These are phyloP conservation scores for Temnothorax unifasciatus DNA, from an alignment of 2,888 invertebrate genomes.

Conservation along the genomic window DNA sequence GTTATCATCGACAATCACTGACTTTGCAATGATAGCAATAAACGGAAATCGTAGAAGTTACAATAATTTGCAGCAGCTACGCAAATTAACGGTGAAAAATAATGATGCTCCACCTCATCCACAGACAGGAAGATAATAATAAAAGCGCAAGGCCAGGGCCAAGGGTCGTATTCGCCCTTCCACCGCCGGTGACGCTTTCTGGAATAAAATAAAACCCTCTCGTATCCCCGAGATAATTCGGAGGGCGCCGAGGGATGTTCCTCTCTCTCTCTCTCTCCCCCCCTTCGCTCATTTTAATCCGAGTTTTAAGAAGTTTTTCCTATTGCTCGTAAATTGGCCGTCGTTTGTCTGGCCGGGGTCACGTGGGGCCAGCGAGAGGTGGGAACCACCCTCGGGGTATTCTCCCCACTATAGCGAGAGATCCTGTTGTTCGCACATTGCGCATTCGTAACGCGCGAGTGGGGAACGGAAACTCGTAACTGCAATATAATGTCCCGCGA, in stretches of 20 bases:
- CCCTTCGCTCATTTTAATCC: constrained; percentile 82
- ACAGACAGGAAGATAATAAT: constrained; percentile 33
- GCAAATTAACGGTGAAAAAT: constrained; percentile 24
- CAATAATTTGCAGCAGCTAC: neutral
- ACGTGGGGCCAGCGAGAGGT: constrained; percentile 46
- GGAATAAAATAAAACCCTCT: constrained; percentile 80
- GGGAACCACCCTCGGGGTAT: constrained; percentile 39
- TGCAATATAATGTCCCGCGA: constrained; percentile 79
- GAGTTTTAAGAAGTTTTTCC: constrained; percentile 82
- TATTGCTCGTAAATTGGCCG: constrained; percentile 81
- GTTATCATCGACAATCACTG: constrained; percentile 11
- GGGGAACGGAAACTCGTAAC: constrained; percentile 69
- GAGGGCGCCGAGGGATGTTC: constrained; percentile 57
- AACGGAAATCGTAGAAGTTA: neutral
- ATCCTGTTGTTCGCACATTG: constrained; percentile 41
- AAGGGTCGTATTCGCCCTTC: constrained; percentile 31
- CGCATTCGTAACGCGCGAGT: constrained; percentile 46
- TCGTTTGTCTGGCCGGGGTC: constrained; percentile 80
- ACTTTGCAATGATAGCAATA: neutral
- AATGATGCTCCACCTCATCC: constrained; percentile 24
- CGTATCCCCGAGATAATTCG: constrained; percentile 77
- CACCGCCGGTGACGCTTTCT: constrained; percentile 41
- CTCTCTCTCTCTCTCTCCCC: neutral
- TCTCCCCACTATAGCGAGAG: constrained; percentile 20
- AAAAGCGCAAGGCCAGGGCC: constrained; percentile 51